Base-by-base conservation (phyloP, 2,888 invertebrate species). In the Aphidoletes aphidimyza region DNA sequence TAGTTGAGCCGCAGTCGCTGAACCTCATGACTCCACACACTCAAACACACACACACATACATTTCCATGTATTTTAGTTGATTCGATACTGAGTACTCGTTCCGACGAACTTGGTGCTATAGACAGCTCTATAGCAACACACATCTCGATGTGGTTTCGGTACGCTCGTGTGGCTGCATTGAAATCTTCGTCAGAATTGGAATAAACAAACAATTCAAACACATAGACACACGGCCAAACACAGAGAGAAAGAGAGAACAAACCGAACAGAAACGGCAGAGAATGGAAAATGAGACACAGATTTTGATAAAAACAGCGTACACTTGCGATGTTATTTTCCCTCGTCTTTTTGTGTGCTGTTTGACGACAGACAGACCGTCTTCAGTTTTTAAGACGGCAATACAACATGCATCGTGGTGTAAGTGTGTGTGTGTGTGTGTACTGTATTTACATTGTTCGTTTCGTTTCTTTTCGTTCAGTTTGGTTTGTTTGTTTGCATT, bases 321-420 rank as follows among this genome's bases (percentile, higher is more conserved):
- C 69, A 30, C 30, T 30, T 69, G 69, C n/a, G 22, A 8, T 19
- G 17, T 19, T 47, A 3, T 47, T 19, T 6, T 69, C 30, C 30
- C 47, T 69, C n/a, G 26, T 30, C n/a, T 30, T 69, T 30, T 11
- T 69, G 69, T 69, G 17, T 69, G 34, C 69, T 30, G 17, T 69
- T 30, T 14, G 69, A 69, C 69, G 69, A 69, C 69, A 69, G 69
- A 69, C 69, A 69, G 69, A 69, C 69, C 69, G 69, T 69, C 69
- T 69, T 69, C 69, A 30, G 34, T 69, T 54, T 69, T 69, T 30
- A 69, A 69, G 69, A 69, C 30, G 34, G 14, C 42, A 30, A 17
- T 3, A 30, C 54, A 54, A 22, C 54, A 30, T 69, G n/a, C n/a
- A n/a, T n/a, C n/a, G n/a, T n/a, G n/a, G n/a, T n/a, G n/a, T n/a